Percentiles rank a stretch among this genome's conserved stretches.
These are phyloP conservation scores for Crepidodera aurea DNA, from an alignment of 2,888 invertebrate species.

Conservation along the genomic window DNA sequence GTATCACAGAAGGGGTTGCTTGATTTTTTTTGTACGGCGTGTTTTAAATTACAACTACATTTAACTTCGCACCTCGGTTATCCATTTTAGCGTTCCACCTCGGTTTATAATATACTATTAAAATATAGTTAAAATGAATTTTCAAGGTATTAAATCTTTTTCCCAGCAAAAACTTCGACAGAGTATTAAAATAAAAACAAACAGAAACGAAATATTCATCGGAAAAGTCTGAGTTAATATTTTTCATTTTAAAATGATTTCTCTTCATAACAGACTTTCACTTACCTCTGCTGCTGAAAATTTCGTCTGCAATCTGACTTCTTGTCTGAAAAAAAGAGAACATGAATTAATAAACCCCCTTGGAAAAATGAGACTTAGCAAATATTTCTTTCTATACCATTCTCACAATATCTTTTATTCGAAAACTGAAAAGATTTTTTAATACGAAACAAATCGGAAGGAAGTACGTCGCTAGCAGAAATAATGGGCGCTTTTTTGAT, in stretches of 20 bases:
- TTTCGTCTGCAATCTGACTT: background rate
- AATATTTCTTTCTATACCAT: conserved; percentile 11
- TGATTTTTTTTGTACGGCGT: background rate
- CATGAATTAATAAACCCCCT: conserved; percentile 27
- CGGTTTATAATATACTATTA: too few species aligned
- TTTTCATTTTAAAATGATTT: too few species aligned
- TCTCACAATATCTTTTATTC: conserved; percentile 32
- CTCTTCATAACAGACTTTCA: background rate
- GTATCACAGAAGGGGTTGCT: background rate
- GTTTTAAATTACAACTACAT: too few species aligned
- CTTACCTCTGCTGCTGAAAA: background rate
- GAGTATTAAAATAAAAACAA: too few species aligned
- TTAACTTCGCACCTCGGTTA: too few species aligned
- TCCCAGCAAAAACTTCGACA: too few species aligned
- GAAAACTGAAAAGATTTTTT: conserved; percentile 42
- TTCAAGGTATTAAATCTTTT: too few species aligned
- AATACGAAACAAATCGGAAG: conserved; percentile 52
- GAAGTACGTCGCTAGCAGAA: conserved; percentile 48
- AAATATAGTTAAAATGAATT: too few species aligned
- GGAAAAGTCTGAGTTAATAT: too few species aligned
- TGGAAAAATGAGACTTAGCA: conserved; percentile 12
- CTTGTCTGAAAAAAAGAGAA: conserved; percentile 2
- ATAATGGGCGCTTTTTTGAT: conserved; percentile 40
- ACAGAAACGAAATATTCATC: too few species aligned
- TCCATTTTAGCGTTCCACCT: too few species aligned